Conservation (phyloP, 2,797 vertebrate species). For the Rousettus madagascariensis region DNA sequence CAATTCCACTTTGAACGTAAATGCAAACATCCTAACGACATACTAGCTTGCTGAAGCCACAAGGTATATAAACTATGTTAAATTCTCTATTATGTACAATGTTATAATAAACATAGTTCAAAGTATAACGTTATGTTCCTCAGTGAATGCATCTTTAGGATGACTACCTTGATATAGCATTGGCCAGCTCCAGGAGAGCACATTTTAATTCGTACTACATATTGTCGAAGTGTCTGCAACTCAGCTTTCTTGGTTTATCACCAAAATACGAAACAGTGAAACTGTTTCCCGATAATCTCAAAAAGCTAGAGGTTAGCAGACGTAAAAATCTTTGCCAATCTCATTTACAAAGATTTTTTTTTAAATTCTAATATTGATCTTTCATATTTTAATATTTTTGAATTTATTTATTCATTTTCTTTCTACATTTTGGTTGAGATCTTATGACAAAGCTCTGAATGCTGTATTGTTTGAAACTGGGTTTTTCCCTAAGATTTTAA, state of each 20-base stretch:
- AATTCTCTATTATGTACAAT: background rate
- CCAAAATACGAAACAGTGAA: background rate
- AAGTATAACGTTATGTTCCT: background rate
- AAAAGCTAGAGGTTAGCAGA: background rate
- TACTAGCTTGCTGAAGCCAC: background rate
- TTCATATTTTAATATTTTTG: background rate
- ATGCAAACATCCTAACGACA: background rate
- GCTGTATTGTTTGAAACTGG: background rate
- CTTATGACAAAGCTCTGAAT: background rate
- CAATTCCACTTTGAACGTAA: background rate
- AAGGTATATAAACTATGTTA: background rate
- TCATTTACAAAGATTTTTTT: background rate
- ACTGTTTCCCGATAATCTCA: background rate
- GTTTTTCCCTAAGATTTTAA: background rate
- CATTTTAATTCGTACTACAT: background rate
- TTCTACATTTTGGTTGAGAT: background rate
- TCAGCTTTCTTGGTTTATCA: background rate
- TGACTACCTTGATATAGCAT: background rate
- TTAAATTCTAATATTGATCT: background rate
- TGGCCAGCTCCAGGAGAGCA: background rate
- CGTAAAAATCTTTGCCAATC: background rate
- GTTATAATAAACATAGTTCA: background rate
- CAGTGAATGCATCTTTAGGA: background rate
- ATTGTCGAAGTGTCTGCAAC: background rate
- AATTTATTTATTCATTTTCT: background rate